A percentile compares a stretch with the other conserved stretches of the same genome.
phyloP scores from a whole-genome alignment of 2,113 vertebrate genomes.

The Nerophis ophidion region DNA sequence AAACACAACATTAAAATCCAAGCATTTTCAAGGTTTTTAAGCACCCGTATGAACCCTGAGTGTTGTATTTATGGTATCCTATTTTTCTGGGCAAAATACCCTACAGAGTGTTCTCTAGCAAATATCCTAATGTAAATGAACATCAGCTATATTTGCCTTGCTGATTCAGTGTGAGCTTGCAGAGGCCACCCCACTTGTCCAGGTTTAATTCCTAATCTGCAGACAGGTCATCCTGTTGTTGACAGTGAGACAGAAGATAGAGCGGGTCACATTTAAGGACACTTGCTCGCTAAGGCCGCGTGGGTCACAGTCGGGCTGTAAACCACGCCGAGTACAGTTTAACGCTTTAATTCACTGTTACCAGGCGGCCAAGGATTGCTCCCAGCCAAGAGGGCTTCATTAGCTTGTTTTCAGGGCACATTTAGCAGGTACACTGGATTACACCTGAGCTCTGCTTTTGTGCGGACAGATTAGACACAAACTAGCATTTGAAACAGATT shows the following conservation, averaged over 20 bases:
- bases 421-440: conserved; percentile 22
- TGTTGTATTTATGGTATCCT: background rate
- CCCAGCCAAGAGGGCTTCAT: conserved; percentile 22
- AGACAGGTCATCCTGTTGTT: conserved; percentile 44
- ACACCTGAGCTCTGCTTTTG: conserved; percentile 28
- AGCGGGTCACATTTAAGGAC: conserved; percentile 33
- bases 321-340: conserved; percentile 47
- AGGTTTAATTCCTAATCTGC: conserved; percentile 37
- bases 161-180: conserved; percentile 2
- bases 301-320: conserved; percentile 37
- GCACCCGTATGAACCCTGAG: background rate
- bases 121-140: background rate
- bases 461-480: conserved; percentile 4
- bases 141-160: background rate
- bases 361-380: conserved; percentile 38
- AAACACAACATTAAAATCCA: too few relatives aligned
- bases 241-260: conserved; percentile 32
- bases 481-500: conserved; percentile 5
- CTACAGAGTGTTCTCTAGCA: background rate
- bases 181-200: conserved; percentile 3
- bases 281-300: conserved; percentile 27
- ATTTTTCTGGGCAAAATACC: background rate
- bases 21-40: too few relatives aligned
- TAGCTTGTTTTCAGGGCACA: conserved; percentile 52
- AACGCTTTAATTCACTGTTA: conserved; percentile 61